phyloP scores from a whole-genome alignment of 2,797 vertebrate species.

The Ispidina picta region DNA sequence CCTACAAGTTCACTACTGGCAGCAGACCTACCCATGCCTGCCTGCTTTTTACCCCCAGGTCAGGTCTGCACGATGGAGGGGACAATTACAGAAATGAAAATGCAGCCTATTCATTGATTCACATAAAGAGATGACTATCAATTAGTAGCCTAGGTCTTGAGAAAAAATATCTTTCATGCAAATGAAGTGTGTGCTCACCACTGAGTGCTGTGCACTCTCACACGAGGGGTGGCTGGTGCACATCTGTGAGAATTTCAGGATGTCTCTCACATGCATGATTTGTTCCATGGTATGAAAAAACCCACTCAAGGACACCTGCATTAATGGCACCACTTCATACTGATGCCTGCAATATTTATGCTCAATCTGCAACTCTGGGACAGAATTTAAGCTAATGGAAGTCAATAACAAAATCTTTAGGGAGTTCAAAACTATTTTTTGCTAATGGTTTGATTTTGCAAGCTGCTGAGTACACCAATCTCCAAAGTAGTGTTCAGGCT shows the following conservation, averaged over 20 bases:
- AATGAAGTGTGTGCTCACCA: background rate
- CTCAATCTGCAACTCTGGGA: conserved; percentile 30
- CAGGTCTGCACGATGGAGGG: background rate
- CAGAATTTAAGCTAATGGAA: conserved; percentile 44
- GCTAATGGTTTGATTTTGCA: conserved; percentile 53
- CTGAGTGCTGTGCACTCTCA: background rate
- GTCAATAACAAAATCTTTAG: conserved; percentile 48
- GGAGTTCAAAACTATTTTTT: conserved; percentile 58
- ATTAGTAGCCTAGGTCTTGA: background rate
- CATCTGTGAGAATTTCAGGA: background rate
- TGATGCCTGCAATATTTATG: conserved; percentile 47
- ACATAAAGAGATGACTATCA: background rate
- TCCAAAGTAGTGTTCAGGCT: background rate
- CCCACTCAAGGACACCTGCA: conserved; percentile 34
- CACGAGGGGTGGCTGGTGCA: background rate
- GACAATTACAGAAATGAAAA: background rate
- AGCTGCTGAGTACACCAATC: conserved; percentile 26
- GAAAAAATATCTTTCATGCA: no score
- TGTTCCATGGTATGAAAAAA: conserved; percentile 25
- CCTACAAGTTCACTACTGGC: background rate
- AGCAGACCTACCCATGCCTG: background rate
- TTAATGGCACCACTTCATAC: conserved; percentile 31
- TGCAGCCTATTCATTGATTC: background rate
- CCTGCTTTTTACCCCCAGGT: background rate
- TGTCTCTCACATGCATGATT: background rate